These are phyloP conservation scores for Lasioglossum morio DNA, from an alignment of 2,888 invertebrate genomes.

Conservation along the genomic window DNA sequence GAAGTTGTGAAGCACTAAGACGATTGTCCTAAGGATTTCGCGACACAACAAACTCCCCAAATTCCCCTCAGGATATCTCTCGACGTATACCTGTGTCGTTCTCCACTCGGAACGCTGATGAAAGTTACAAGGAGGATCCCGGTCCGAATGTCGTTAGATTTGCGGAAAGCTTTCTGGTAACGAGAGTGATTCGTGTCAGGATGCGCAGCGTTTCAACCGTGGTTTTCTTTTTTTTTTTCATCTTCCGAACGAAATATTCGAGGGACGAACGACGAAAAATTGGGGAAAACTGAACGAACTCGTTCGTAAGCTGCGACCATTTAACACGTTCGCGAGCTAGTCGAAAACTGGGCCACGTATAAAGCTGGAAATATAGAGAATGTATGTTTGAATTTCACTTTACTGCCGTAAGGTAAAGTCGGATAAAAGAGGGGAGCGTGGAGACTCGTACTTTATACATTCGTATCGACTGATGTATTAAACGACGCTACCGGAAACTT, in stretches of 20 bases:
- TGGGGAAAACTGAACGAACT: conserved; percentile 32
- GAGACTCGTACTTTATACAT: conserved; percentile 25
- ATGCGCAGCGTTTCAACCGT: background rate
- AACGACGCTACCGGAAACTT: conserved; percentile 27
- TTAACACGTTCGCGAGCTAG: conserved; percentile 33
- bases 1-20: background rate
- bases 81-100: background rate
- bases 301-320: conserved; percentile 32
- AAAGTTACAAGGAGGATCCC: background rate
- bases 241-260: conserved; percentile 4
- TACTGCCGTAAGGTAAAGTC: conserved; percentile 27
- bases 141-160: conserved; percentile 17
- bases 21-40: conserved; percentile 2
- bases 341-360: conserved; percentile 30
- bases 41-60: background rate
- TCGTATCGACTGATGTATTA: conserved; percentile 25
- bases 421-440: conserved; percentile 25
- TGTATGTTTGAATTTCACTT: conserved; percentile 35
- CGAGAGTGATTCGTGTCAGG: background rate
- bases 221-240: background rate
- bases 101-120: background rate
- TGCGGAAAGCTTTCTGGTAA: background rate
- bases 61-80: background rate
- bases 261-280: conserved; percentile 19
- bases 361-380: conserved; percentile 14